Base-by-base conservation (phyloP, 1,140 invertebrate species). In the Acromyrmex charruanus region DNA sequence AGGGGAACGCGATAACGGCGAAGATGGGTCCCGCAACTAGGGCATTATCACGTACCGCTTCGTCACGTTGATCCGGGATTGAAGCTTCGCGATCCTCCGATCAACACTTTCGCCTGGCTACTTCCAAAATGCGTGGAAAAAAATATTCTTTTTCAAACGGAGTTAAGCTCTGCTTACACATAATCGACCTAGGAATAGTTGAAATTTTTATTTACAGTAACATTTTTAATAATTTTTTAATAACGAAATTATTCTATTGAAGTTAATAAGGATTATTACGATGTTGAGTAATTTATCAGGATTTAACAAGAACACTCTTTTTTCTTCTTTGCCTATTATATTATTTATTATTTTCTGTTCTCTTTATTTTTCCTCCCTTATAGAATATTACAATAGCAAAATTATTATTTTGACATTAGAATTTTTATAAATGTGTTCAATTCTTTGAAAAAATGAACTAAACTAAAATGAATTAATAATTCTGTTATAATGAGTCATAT, bases 41-140 rank as follows among this genome's bases (percentile, higher is more conserved):
- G 53, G 25, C 53, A 82, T 72, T 82, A 82, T 58, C 65, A 63
- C 77, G 63, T 53, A 58, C 21, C 86, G 53, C 65, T 82, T 85
- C 81, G 79, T 31, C 74, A 58, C 63, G 74, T 74, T 44, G 25
- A 58, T 80, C 35, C 59, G 31, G 59, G n/a, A 77, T 65, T 49
- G 39, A 12, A 75, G 59, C 18, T 44, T 71, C 44, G 51, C 31
- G 72, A 75, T 75, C n/a, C 21, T 49, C 28, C 49, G 61, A 61
- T 85, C 81, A 55, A 85, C 58, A 44, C 55, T 59, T 39, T 25
- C 61, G 63, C 51, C 3, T 72, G 79, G 53, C 53, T 82, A 82
- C 79, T 82, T 82, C 53, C 25, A 68, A 25, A 35, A 44, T 16
- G n/a, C 12, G 10, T 18, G 12, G 21, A 16, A 59, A 49, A 25